These are phyloP conservation scores for Catharus minimus DNA, from an alignment of 2,113 vertebrate species.

Conservation along the genomic window DNA sequence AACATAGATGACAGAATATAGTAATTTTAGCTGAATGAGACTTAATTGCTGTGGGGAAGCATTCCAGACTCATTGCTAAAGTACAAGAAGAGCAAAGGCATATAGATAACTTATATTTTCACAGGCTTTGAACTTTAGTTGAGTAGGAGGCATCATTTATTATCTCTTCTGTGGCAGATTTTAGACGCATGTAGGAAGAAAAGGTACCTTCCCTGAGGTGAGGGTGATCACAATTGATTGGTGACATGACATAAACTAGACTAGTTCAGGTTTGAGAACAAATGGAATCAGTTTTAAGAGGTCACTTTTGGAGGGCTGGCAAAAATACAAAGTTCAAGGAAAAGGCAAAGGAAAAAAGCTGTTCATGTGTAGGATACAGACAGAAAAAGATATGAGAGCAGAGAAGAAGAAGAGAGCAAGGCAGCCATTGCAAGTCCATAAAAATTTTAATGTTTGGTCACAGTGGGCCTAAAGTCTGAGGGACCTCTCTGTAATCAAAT, in stretches of 20 bases:
- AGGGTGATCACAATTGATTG: neutral
- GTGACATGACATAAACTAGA: neutral
- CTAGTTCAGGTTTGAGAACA: neutral
- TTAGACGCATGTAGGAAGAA: neutral
- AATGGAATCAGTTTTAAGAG: neutral
- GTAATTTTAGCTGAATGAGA: neutral
- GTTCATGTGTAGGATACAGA: neutral
- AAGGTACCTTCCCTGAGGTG: neutral
- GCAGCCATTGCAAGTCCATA: neutral
- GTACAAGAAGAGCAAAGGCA: neutral
- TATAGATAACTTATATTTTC: neutral
- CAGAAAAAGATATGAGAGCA: neutral
- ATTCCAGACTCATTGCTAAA: constrained; percentile 3
- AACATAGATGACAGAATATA: neutral
- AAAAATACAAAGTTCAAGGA: neutral
- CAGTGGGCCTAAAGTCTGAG: neutral
- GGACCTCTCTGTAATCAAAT: neutral
- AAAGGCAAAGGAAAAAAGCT: neutral
- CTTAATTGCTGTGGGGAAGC: neutral
- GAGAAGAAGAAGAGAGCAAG: neutral
- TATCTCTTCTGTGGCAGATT: neutral
- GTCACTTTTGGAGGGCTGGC: neutral
- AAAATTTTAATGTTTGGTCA: neutral
- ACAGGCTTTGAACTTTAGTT: neutral
- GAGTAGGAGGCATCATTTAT: neutral